A percentile compares a stretch with the other conserved stretches of the same genome.
These are phyloP conservation scores for Muscicapa comitata DNA, from an alignment of 2,797 vertebrate genomes.

Conservation along the genomic window DNA sequence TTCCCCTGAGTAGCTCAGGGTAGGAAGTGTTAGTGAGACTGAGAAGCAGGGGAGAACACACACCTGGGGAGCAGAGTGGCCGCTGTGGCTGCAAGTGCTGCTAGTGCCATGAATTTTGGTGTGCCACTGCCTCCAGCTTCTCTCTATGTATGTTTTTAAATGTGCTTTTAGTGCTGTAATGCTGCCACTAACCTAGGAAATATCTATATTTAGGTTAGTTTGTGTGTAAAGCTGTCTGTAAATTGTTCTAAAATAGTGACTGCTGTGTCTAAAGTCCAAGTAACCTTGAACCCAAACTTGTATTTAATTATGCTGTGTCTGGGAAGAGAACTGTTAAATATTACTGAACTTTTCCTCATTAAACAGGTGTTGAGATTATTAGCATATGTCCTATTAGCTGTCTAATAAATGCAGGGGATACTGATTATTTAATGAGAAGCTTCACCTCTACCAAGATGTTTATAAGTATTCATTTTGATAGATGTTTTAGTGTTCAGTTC, in stretches of 20 bases:
- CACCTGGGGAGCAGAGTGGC: not conserved
- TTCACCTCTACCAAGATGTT: not conserved
- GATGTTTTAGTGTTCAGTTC: not conserved
- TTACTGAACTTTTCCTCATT: not conserved
- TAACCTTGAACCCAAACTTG: not conserved
- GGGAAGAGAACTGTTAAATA: not conserved
- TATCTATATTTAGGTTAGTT: not conserved
- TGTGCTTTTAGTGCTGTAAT: not conserved
- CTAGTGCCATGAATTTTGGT: not conserved
- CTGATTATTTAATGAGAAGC: not conserved
- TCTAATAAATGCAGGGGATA: not conserved
- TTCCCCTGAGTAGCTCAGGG: not conserved
- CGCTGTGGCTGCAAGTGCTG: not conserved
- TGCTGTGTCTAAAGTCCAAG: not conserved
- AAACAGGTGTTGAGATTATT: not conserved
- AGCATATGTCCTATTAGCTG: not conserved
- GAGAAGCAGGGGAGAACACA: not conserved
- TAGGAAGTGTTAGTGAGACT: not conserved
- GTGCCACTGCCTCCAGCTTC: not conserved
- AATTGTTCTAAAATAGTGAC: not conserved
- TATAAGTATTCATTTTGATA: not conserved
- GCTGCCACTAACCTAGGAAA: not conserved
- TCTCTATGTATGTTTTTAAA: not conserved
- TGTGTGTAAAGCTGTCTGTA: not conserved
- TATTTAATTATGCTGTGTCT: not conserved